phyloP scores from a whole-genome alignment of 2,797 vertebrate genomes.

The Diglossa cyanea region DNA sequence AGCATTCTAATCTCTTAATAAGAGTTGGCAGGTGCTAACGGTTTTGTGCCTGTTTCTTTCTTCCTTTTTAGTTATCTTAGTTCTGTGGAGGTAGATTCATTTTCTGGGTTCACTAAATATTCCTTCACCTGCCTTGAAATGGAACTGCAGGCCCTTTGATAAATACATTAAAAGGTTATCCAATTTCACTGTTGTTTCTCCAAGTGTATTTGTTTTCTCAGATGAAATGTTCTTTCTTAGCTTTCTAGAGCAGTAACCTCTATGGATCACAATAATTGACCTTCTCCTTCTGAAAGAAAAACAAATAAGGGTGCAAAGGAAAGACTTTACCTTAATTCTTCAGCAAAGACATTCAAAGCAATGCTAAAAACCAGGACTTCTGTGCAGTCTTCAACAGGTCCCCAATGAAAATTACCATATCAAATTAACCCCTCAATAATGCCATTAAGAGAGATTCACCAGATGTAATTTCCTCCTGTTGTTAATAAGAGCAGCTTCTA shows the following conservation, averaged over 20 bases:
- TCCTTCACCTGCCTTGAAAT: slow-evolving; percentile 22
- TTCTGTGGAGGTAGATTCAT: slow-evolving; percentile 7
- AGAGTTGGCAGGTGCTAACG: slow-evolving; percentile 26
- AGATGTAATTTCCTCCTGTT: neutral
- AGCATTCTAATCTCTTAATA: slow-evolving; percentile 55
- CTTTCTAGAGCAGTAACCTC: neutral
- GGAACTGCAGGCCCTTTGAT: neutral
- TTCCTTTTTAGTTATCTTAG: neutral
- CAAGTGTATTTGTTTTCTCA: slow-evolving; percentile 17
- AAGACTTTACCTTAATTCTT: neutral
- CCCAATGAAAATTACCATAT: neutral
- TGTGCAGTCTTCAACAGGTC: neutral
- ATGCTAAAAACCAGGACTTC: neutral
- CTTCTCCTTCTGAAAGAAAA: neutral
- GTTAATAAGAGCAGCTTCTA: neutral
- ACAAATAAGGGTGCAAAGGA: neutral
- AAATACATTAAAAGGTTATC: slow-evolving; percentile 51
- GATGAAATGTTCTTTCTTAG: neutral
- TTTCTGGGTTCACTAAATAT: slow-evolving; percentile 28
- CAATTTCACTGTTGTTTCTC: slow-evolving; percentile 23
- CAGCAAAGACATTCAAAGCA: neutral
- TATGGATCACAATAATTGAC: neutral
- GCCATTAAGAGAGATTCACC: neutral
- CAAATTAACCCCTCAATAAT: neutral
- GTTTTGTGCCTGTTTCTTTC: slow-evolving; percentile 2